Evolutionary conservation across 2,113 vertebrate genomes (phyloP).

Genomic region (Cricetomys ansorgei): DNA sequence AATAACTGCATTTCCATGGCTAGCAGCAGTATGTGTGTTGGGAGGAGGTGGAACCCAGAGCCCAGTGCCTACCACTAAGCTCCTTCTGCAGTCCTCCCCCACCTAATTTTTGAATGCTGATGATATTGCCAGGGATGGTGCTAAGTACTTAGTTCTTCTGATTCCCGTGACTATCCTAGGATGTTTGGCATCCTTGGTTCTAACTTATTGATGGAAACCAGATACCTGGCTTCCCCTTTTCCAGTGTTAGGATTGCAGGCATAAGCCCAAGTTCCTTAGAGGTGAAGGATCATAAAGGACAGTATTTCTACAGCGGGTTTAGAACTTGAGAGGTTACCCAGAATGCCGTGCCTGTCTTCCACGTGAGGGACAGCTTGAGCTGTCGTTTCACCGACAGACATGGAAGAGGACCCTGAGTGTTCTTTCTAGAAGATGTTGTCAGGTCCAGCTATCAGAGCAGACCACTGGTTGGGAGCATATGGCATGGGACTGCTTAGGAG

Average conservation of each 20-base stretch:
- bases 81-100: background rate
- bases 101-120: background rate
- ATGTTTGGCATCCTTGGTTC: background rate
- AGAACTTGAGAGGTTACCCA: background rate
- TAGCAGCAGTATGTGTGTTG: background rate
- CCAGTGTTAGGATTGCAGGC: too few species aligned
- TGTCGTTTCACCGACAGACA: background rate
- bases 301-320: background rate
- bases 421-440: slow-evolving; percentile 1
- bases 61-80: too few species aligned
- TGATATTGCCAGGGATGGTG: rapidly evolving
- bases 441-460: background rate
- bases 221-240: background rate
- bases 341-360: background rate
- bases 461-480: background rate
- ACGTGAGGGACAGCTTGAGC: rapidly evolving
- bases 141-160: background rate
- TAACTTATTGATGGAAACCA: background rate
- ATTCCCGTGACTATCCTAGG: background rate
- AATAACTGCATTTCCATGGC: background rate
- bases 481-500: background rate
- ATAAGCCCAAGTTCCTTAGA: background rate
- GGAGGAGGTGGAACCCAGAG: too few species aligned
- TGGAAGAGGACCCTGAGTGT: background rate
- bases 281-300: background rate